A percentile compares a stretch with the other conserved stretches of the same genome.
Conservation (phyloP, 2,888 invertebrate species). For the Tupiocoris notatus region DNA sequence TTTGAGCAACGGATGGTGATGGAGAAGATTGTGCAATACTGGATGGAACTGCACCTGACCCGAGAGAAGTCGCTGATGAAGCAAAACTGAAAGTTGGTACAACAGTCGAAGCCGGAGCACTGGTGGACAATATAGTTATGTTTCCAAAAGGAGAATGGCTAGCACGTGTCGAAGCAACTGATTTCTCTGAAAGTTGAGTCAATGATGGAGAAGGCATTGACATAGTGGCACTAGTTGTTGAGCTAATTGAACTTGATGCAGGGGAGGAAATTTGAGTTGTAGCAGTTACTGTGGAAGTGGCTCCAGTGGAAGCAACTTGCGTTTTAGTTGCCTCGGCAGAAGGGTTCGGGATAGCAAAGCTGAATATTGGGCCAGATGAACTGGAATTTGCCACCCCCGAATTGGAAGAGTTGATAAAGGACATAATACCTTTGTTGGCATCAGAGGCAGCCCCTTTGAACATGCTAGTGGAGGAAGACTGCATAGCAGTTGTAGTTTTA, state of each 20-base stretch:
- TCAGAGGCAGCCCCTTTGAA: background rate
- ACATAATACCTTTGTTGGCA: background rate
- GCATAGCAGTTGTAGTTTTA: background rate
- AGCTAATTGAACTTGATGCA: background rate
- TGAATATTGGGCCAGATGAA: background rate
- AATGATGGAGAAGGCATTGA: too few relatives aligned
- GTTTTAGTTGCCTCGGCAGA: slow-evolving; percentile 10
- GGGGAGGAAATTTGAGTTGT: background rate
- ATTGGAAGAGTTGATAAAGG: too few relatives aligned
- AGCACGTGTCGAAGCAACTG: too few relatives aligned
- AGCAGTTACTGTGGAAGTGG: slow-evolving; percentile 17
- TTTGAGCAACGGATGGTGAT: background rate
- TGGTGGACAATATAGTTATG: slow-evolving; percentile 5
- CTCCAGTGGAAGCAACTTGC: slow-evolving; percentile 9
- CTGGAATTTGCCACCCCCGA: background rate
- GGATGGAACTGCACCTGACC: background rate
- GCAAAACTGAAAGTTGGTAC: background rate
- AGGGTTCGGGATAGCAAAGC: slow-evolving; percentile 20
- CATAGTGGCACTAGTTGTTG: too few relatives aligned
- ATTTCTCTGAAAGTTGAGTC: too few relatives aligned
- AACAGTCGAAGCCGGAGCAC: slow-evolving; percentile 3
- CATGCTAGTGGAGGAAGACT: background rate
- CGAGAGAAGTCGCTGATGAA: background rate
- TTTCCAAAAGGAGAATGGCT: slow-evolving; percentile 44
- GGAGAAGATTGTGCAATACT: background rate